Base-by-base conservation (phyloP, 2,113 vertebrate species). In the Hirundichthys speculiger region DNA sequence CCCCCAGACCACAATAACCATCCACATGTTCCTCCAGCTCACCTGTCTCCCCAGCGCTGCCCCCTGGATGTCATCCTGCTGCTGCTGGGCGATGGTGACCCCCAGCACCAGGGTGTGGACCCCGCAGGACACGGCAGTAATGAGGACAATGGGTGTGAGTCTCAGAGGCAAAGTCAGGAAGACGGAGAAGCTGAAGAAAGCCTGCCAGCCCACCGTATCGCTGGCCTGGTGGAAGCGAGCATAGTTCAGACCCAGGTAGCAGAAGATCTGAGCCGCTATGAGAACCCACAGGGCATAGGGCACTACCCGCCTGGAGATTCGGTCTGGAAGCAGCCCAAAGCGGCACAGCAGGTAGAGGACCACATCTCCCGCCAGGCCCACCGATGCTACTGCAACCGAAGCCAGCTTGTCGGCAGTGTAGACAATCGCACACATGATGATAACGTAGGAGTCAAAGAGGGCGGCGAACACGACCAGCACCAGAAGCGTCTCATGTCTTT, bases 191-290 rank as follows among this genome's bases (percentile, higher is more conserved):
- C 95, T 87, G 41, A 98, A 98, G 89, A 98, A 98, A 10, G 95
- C 94, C 81, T 96, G 97, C 97, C 97, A 98, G 67, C 96, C 97
- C 56, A 96, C 96, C 0, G 97, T 97, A 92, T 98, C 97, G 0
- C 96, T 94, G 86, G 95, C 94, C 42, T 96, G 94, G 14, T 96
- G 96, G 39, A 93, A 94, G 18, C 74, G 88, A 3, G 94, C 90
- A 19, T 95, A 98, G 92, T 92, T 94, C 80, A 98, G 86, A 18
- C 96, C 96, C 84, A 98, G 73, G 88, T 97, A 94, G 61, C 94
- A 96, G 85, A 98, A 98, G 61, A 97, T 89, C 91, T 98, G 96
- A 0, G 93, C 94, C 0, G 93, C 91, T 56, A 98, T 96, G 27
- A 98, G 94, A 69, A 98, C 86, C 96, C 97, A 98, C 34, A 98